Conservation (phyloP, 1,140 invertebrate genomes). For the Meteorus sp. region DNA sequence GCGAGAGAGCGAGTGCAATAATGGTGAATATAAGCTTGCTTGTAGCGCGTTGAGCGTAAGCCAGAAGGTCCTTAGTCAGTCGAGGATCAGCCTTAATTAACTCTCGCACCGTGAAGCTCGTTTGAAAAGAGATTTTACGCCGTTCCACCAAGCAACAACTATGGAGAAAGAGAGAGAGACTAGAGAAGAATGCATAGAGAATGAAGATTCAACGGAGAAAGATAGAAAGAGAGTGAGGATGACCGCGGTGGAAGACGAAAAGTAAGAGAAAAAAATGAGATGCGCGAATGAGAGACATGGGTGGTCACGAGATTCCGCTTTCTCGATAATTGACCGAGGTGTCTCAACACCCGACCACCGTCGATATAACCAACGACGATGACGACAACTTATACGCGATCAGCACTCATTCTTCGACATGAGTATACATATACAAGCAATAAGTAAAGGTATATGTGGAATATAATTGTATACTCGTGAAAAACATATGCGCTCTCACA, state of each 20-base stretch:
- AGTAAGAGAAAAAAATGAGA: constrained; percentile 22
- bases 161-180: constrained; percentile 12
- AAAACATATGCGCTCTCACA: no score
- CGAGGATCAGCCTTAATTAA: constrained; percentile 58
- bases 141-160: constrained; percentile 29
- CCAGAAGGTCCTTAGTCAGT: constrained; percentile 50
- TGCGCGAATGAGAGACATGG: constrained; percentile 34
- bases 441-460: no score
- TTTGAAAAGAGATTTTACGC: no score
- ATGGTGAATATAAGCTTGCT: constrained; percentile 28
- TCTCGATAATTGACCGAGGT: constrained; percentile 61
- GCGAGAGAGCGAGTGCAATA: not conserved
- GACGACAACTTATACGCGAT: not conserved
- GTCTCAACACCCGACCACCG: constrained; percentile 59
- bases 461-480: no score
- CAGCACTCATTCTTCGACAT: not conserved
- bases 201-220: no score
- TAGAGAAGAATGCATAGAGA: no score
- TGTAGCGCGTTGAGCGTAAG: constrained; percentile 40
- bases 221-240: constrained; percentile 8
- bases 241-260: constrained; percentile 27
- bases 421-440: no score
- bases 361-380: no score
- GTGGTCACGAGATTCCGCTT: constrained; percentile 59
- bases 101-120: constrained; percentile 51